phyloP scores from a whole-genome alignment of 2,888 invertebrate genomes.

The Cecidostiba fungosa region DNA sequence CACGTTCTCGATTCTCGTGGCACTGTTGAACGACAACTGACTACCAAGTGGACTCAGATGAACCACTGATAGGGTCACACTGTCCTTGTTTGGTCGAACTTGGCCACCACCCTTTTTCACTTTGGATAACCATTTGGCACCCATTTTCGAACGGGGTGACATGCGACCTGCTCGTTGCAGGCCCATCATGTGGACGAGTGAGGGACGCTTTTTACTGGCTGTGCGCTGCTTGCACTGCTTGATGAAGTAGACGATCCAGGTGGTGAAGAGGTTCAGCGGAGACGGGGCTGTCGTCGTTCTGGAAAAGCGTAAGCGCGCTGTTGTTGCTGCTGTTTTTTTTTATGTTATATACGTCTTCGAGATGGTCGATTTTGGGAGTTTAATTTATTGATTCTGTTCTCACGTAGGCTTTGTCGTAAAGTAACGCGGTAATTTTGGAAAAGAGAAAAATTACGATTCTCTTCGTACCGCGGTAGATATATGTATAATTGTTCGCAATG shows the following conservation, averaged over 20 bases:
- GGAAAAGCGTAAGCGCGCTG: slow-evolving; percentile 68
- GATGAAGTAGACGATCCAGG: slow-evolving; percentile 82
- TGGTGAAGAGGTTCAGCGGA: slow-evolving; percentile 87
- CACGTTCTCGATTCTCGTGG: slow-evolving; percentile 92
- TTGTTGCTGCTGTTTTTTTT: slow-evolving; percentile 9
- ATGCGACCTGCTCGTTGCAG: slow-evolving; percentile 79
- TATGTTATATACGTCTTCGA: background rate
- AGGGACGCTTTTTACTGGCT: slow-evolving; percentile 80
- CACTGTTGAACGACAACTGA: slow-evolving; percentile 90
- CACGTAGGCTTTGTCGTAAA: too few species aligned
- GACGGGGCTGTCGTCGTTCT: slow-evolving; percentile 87
- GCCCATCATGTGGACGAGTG: slow-evolving; percentile 81
- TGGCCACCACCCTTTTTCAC: slow-evolving; percentile 80
- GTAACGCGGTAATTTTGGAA: background rate
- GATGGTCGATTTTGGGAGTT: slow-evolving; percentile 1
- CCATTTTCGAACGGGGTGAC: slow-evolving; percentile 81
- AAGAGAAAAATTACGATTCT: too few species aligned
- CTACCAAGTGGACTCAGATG: slow-evolving; percentile 93
- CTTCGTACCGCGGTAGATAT: too few species aligned
- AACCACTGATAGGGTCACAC: slow-evolving; percentile 89
- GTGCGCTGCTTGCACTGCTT: slow-evolving; percentile 81
- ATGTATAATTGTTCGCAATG: background rate
- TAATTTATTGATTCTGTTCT: background rate
- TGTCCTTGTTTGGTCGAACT: slow-evolving; percentile 81
- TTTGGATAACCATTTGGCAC: slow-evolving; percentile 81